A percentile compares a stretch with the other conserved stretches of the same genome.
phyloP scores from a whole-genome alignment of 2,113 vertebrate species.

The Thymallus thymallus region DNA sequence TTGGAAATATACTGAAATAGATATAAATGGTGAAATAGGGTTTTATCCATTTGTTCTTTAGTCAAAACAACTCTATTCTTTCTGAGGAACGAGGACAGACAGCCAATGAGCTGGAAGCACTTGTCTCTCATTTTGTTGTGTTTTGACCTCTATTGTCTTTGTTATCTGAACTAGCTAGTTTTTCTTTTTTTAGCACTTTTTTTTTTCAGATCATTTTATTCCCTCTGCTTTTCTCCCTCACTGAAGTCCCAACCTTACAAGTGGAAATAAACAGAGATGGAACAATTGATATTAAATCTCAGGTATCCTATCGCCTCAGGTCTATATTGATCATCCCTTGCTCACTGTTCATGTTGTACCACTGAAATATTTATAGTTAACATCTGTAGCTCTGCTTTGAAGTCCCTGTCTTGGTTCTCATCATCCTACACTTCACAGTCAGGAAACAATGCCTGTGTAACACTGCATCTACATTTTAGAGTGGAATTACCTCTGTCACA shows the following conservation, averaged over 20 bases:
- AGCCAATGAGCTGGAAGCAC: constrained; percentile 9
- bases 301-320: constrained; percentile 13
- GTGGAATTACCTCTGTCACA: background rate
- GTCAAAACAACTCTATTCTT: background rate
- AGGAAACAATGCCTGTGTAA: background rate
- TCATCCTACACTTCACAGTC: background rate
- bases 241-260: constrained; percentile 11
- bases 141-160: constrained; percentile 12
- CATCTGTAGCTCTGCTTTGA: constrained; percentile 10
- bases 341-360: constrained; percentile 24
- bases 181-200: background rate
- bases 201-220: constrained; percentile 7
- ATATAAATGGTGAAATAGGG: too few species aligned
- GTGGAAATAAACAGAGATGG: constrained; percentile 18
- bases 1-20: too few species aligned
- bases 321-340: constrained; percentile 18
- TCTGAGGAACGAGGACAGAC: background rate
- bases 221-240: constrained; percentile 11
- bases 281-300: constrained; percentile 17
- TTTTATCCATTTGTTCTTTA: background rate
- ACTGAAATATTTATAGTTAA: constrained; percentile 41
- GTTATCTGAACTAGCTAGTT: background rate
- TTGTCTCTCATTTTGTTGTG: background rate
- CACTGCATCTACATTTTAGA: constrained; percentile 12
- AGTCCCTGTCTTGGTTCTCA: background rate